Evolutionary conservation across 2,888 invertebrate species (phyloP), one percentile per base, ranked within the genome.

Genomic region (Drosophila sordidula): DNA sequence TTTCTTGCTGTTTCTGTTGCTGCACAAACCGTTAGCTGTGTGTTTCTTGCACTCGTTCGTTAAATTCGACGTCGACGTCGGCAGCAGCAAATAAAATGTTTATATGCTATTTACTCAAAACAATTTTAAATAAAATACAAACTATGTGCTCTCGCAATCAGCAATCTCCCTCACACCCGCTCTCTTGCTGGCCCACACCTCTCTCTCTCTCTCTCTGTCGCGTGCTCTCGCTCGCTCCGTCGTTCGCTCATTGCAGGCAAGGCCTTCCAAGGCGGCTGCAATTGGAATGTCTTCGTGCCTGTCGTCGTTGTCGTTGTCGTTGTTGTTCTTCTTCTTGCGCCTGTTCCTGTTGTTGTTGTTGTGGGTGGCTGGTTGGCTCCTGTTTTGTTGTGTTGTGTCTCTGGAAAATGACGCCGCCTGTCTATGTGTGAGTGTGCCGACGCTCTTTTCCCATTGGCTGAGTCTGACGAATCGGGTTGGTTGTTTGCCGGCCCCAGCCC

Each of bases 61-160:
- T 77, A 44, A 51, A 58, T 42, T 64, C 63, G 62, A 38, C 63
- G 62, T 59, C 47, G 45, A 18, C 57, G 44, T 26, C 50, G 42
- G 41, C 81, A 83, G 83, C 75, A 81, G 83, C 83, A 86, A 86
- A 86, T 86, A 86, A 86, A 87, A 86, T 86, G 85, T 86, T 86
- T 86, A 83, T 86, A 81, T 86, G 85, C 88, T 85, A 87, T 87
- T 87, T 87, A 86, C 85, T 50, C 83, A 86, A 85, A 86, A 86
- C 88, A 86, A 86, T 86, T 87, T 86, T 86, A 86, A 85, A 85
- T 87, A 86, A 85, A 85, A 86, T 87, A 85, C 79, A 87, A 85
- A 68, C 65, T 65, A 75, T 70, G 29, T 69, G 18, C 18, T 58
- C 51, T 61, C 46, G 39, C 44, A 36, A 38, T 14, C 39, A 44